phyloP scores from a whole-genome alignment of 2,113 vertebrate species.

The Anser brachyrhynchus region DNA sequence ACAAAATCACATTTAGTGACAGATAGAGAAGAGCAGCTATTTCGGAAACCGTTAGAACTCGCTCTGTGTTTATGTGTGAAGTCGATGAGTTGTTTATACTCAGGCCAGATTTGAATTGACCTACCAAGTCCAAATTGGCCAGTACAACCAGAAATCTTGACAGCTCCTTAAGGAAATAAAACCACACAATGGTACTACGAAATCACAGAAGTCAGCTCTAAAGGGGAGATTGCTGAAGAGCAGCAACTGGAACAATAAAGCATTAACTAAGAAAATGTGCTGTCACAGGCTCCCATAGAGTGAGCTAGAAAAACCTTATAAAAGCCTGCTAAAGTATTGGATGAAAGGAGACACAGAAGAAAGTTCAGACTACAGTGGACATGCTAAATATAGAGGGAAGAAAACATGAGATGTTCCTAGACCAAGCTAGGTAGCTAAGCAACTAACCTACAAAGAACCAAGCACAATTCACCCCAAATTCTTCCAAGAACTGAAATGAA shows the following conservation, averaged over 20 bases:
- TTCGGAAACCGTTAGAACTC: neutral
- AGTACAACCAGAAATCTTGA: neutral
- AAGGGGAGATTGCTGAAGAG: neutral
- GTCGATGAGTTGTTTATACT: neutral
- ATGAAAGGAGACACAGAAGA: neutral
- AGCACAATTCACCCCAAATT: slow-evolving; percentile 7
- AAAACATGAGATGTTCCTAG: neutral
- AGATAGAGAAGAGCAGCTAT: neutral
- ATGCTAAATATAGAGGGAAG: neutral
- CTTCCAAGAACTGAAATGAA: slow-evolving; percentile 16
- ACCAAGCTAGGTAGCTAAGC: slow-evolving; percentile 33
- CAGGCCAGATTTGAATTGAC: neutral
- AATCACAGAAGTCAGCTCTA: neutral
- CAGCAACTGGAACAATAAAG: neutral
- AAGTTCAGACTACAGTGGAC: slow-evolving; percentile 33
- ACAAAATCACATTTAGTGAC: neutral
- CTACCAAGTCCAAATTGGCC: neutral
- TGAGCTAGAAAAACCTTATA: neutral
- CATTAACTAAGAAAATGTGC: neutral
- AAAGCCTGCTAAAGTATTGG: neutral
- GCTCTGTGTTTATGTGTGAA: neutral
- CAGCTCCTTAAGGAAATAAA: neutral
- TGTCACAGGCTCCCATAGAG: neutral
- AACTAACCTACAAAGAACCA: slow-evolving; percentile 24
- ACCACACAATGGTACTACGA: neutral